Evolutionary conservation across 1,140 invertebrate species (phyloP).

Genomic region (Ostrea edulis): DNA sequence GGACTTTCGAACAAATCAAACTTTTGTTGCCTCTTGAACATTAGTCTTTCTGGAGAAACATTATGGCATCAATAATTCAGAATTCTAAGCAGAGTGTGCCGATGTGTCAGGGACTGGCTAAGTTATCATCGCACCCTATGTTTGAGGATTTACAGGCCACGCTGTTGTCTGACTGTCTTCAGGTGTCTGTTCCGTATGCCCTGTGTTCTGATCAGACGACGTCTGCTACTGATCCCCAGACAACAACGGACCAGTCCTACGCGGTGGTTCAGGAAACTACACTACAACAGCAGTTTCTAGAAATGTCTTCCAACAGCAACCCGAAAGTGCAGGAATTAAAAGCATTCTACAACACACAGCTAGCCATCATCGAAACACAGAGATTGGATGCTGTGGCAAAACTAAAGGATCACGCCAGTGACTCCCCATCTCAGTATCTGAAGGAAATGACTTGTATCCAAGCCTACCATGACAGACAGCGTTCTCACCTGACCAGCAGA

Average conservation of each 20-base stretch:
- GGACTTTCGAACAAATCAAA: background rate
- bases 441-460: constrained; percentile 58
- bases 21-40: background rate
- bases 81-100: constrained; percentile 35
- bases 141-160: constrained; percentile 64
- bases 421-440: constrained; percentile 56
- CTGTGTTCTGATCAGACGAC: constrained; percentile 43
- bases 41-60: background rate
- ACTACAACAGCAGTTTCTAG: constrained; percentile 66
- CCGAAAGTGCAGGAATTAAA: constrained; percentile 65
- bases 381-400: constrained; percentile 61
- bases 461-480: constrained; percentile 61
- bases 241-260: constrained; percentile 51
- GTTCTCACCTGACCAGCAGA: constrained; percentile 66
- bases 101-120: constrained; percentile 51
- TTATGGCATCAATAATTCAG: constrained; percentile 58
- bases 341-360: constrained; percentile 64
- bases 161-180: constrained; percentile 59
- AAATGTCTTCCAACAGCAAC: constrained; percentile 52
- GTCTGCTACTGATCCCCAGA: background rate
- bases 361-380: constrained; percentile 62
- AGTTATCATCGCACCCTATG: constrained; percentile 63
- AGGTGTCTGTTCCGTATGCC: constrained; percentile 54
- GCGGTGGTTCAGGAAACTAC: constrained; percentile 68
- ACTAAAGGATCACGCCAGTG: constrained; percentile 56